phyloP scores from a whole-genome alignment of 1,140 invertebrate species.

The Pseudomyrmex sp. region DNA sequence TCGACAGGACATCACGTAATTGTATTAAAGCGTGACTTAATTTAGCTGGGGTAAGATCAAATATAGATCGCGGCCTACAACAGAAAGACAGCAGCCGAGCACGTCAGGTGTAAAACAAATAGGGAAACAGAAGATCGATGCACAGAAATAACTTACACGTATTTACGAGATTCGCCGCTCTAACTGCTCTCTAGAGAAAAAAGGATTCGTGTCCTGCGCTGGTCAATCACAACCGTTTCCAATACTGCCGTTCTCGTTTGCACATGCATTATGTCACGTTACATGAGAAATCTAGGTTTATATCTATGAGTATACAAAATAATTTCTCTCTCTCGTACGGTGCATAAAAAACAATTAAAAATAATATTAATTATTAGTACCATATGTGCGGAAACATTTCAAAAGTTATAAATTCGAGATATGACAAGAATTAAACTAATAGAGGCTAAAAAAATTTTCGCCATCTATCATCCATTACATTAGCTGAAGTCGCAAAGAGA shows the following conservation, averaged over 20 bases:
- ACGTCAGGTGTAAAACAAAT: constrained; percentile 19
- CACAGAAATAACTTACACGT: constrained; percentile 46
- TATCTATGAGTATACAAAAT: neutral
- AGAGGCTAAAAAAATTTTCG: neutral
- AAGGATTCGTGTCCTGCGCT: constrained; percentile 16
- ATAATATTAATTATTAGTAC: neutral
- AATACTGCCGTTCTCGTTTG: neutral
- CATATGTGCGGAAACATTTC: neutral
- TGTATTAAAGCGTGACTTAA: constrained; percentile 46
- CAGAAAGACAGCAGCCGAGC: neutral
- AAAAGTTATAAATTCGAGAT: neutral
- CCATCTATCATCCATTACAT: neutral
- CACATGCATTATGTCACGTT: neutral
- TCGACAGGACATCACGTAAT: neutral
- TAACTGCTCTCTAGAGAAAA: constrained; percentile 20
- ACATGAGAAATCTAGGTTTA: neutral
- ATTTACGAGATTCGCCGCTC: constrained; percentile 37
- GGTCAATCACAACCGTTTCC: constrained; percentile 39
- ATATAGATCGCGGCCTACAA: constrained; percentile 32
- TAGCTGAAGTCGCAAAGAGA: neutral
- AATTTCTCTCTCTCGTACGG: neutral
- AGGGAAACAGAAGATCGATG: constrained; percentile 46
- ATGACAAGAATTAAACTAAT: neutral
- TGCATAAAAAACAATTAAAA: neutral
- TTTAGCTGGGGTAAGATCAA: constrained; percentile 28